These are phyloP conservation scores for Dunckerocampus dactyliophorus DNA, from an alignment of 2,113 vertebrate genomes.

Conservation along the genomic window DNA sequence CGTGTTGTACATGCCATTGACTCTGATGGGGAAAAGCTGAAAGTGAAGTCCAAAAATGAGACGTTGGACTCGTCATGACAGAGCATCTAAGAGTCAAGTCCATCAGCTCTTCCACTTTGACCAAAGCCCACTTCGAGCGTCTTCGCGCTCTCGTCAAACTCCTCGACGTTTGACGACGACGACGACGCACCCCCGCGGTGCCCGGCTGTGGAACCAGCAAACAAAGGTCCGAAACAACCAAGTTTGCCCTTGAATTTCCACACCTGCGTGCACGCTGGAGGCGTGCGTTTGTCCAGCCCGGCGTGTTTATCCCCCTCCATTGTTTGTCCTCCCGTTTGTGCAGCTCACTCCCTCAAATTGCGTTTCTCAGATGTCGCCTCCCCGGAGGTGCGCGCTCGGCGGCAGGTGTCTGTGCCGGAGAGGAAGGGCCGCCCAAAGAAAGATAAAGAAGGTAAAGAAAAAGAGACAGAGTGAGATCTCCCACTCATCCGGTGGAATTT, in stretches of 20 bases:
- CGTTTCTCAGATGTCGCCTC: constrained; percentile 72
- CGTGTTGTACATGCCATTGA: no score
- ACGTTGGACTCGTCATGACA: no score
- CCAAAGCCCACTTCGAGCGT: no score
- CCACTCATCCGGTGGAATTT: constrained; percentile 83
- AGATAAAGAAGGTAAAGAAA: constrained; percentile 37
- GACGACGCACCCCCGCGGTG: background rate
- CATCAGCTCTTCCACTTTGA: no score
- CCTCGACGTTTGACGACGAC: background rate
- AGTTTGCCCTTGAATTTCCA: constrained; percentile 65
- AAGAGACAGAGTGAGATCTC: constrained; percentile 66
- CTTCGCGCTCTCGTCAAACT: no score
- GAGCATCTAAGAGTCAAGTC: no score
- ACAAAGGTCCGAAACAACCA: background rate
- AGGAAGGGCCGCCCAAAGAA: constrained; percentile 46
- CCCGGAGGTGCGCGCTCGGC: constrained; percentile 76
- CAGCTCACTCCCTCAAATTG: constrained; percentile 69
- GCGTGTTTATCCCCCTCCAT: constrained; percentile 58
- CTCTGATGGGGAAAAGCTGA: no score
- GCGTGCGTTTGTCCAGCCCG: constrained; percentile 68
- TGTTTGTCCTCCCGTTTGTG: constrained; percentile 75
- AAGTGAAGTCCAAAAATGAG: no score
- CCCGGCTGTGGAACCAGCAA: background rate
- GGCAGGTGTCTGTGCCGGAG: constrained; percentile 71
- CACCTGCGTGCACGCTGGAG: constrained; percentile 62